Conservation (phyloP, 2,113 vertebrate species). For the Peromyscus leucopus region DNA sequence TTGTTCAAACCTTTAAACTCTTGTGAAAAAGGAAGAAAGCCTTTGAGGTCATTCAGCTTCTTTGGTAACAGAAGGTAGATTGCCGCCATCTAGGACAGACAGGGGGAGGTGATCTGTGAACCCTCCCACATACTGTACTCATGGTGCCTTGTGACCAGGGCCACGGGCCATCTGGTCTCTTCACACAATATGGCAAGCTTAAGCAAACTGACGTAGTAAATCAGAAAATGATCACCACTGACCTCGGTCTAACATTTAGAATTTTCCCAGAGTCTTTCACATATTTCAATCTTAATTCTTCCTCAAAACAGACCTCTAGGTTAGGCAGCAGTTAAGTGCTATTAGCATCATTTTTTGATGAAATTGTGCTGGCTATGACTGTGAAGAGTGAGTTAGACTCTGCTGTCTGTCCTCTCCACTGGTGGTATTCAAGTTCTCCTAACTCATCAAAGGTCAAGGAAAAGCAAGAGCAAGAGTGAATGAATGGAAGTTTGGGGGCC, state of each 20-base stretch:
- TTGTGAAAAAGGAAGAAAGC: slow-evolving; percentile 23
- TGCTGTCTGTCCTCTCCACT: slow-evolving; percentile 10
- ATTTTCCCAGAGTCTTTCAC: not conserved
- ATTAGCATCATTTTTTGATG: slow-evolving; percentile 30
- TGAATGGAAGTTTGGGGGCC: not conserved
- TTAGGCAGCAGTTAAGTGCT: slow-evolving; percentile 7
- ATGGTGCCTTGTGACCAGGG: not conserved
- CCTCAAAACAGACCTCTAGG: not conserved
- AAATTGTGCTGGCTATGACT: not conserved
- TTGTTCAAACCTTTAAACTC: slow-evolving; percentile 43
- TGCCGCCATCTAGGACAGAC: not conserved
- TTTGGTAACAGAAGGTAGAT: slow-evolving; percentile 24
- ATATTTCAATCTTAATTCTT: slow-evolving; percentile 30
- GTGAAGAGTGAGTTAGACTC: not conserved
- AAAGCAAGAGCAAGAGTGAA: not conserved
- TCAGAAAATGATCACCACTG: slow-evolving; percentile 27
- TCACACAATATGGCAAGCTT: not conserved
- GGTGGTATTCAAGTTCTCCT: not conserved
- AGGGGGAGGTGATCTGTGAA: slow-evolving; percentile 44
- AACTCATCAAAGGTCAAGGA: not conserved
- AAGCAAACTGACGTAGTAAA: slow-evolving; percentile 48
- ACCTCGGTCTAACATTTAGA: slow-evolving; percentile 33
- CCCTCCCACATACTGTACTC: not conserved
- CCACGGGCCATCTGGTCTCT: slow-evolving; percentile 43
- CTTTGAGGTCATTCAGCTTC: slow-evolving; percentile 36